phyloP scores from a whole-genome alignment of 2,888 invertebrate species.

The Macaria liturata region DNA sequence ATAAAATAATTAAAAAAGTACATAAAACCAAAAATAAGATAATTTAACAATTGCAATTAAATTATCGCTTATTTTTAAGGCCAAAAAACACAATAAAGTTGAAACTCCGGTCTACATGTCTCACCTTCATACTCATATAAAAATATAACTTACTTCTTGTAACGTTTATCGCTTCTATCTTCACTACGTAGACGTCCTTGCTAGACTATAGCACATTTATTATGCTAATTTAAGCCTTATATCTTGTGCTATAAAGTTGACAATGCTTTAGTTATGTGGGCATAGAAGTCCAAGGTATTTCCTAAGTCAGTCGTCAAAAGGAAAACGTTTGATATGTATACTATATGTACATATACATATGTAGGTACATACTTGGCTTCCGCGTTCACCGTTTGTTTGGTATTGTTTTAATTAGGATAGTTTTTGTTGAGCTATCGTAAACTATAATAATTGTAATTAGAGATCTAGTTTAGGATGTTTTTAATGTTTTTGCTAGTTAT shows the following conservation, averaged over 20 bases:
- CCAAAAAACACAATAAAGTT: conserved; percentile 16
- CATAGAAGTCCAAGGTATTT: conserved; percentile 47
- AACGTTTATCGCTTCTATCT: conserved; percentile 37
- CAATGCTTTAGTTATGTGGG: conserved; percentile 29
- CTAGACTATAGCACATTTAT: conserved; percentile 22
- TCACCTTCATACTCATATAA: conserved; percentile 30
- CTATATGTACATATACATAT: not conserved
- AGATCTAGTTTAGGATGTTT: not conserved
- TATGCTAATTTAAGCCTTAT: conserved; percentile 14
- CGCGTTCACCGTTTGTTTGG: conserved; percentile 39
- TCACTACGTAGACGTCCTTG: conserved; percentile 36
- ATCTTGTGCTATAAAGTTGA: conserved; percentile 8
- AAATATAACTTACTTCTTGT: conserved; percentile 27
- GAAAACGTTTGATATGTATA: conserved; percentile 48
- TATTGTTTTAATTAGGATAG: conserved; percentile 24
- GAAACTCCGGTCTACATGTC: conserved; percentile 29
- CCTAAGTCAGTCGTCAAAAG: conserved; percentile 50
- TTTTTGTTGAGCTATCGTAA: conserved; percentile 3
- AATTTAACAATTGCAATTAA: not conserved
- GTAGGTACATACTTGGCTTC: conserved; percentile 39
- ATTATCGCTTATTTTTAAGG: conserved; percentile 2
- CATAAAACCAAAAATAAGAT: not conserved
- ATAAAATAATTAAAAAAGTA: conserved; percentile 1
- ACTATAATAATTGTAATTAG: conserved; percentile 7
- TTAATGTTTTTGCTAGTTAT: not conserved